A percentile compares a stretch with the other conserved stretches of the same genome.
These are phyloP conservation scores for Mareca penelope DNA, from an alignment of 2,797 vertebrate species.

Conservation along the genomic window DNA sequence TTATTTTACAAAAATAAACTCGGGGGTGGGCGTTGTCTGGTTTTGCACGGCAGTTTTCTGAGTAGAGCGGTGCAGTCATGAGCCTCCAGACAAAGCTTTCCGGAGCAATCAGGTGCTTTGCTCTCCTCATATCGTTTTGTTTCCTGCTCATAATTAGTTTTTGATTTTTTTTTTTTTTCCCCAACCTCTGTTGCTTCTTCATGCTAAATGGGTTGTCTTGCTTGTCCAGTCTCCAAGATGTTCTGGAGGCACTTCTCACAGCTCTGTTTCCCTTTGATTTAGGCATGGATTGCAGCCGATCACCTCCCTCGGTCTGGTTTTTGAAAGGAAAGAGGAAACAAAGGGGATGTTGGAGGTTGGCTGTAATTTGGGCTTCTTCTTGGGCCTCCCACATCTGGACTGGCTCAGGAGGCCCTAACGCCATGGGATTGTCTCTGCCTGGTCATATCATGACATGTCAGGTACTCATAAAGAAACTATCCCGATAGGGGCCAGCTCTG, in stretches of 20 bases:
- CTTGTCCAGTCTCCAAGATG: neutral
- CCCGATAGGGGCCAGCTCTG: neutral
- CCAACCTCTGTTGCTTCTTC: neutral
- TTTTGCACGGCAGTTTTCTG: neutral
- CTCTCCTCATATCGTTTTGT: neutral
- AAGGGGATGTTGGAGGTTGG: neutral
- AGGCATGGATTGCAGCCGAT: neutral
- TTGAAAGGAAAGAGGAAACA: neutral
- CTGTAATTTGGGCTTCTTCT: neutral
- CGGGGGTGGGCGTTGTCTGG: rapidly evolving
- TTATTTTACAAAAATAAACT: slow-evolving; percentile 50
- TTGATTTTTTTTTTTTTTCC: neutral
- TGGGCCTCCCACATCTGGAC: neutral
- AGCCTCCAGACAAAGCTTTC: neutral
- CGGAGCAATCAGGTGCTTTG: neutral
- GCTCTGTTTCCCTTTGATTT: neutral
- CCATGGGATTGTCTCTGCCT: neutral
- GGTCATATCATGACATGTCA: neutral
- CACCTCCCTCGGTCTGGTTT: slow-evolving; percentile 16
- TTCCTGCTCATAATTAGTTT: neutral
- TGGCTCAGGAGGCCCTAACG: neutral
- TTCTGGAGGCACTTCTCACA: neutral
- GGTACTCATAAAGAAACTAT: neutral
- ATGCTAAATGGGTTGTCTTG: neutral
- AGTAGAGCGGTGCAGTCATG: neutral